Evolutionary conservation across 2,888 invertebrate genomes (phyloP), one percentile per base, ranked within the genome.

Genomic region (Chouioia cunea): DNA sequence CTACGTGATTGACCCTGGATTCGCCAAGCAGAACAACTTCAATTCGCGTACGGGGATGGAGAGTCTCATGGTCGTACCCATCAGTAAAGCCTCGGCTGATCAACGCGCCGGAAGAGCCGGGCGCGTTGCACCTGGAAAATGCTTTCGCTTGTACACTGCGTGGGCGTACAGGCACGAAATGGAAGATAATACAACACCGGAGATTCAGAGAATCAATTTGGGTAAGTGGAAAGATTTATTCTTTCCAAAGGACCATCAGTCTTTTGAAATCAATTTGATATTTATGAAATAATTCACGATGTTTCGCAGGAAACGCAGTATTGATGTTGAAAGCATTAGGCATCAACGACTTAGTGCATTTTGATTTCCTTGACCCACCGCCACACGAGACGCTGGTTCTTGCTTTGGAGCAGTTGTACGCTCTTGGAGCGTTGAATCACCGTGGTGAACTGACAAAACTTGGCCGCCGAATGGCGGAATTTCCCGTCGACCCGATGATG

Each of bases 1-100:
- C 73, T 99, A 97, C 87, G 99, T 99, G 0, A 97, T 99, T 76
- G 99, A 99, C 88, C 97, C 99, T n/a, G 99, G 99, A 0, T 99
- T 98, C 87, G 96, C 97, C 57, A 99, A 99, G 85, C 98, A 99
- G 87, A 99, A 99, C 83, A 97, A 97, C 86, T 99, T 97, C 82
- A 95, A 99, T 87, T 97, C 99, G 0, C 90, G 97, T 77, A 97
- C 97, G 0, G 99, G 99, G 23, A 99, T 99, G 96, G 99, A 99
- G 84, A 97, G 97, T 77, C 88, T 99, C 71, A 95, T 97, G 88
- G 97, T 99, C 3, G 97, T 97, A n/a, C 99, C 99, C 2, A 97
- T 99, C 75, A 99, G 98, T 4, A 97, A 97, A 87, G 96, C 96
- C 0, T 98, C 98, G 53, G 98, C 99, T 1, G 98, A 98, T 88